phyloP scores from a whole-genome alignment of 2,888 invertebrate species.

The Drosophila algonquin region DNA sequence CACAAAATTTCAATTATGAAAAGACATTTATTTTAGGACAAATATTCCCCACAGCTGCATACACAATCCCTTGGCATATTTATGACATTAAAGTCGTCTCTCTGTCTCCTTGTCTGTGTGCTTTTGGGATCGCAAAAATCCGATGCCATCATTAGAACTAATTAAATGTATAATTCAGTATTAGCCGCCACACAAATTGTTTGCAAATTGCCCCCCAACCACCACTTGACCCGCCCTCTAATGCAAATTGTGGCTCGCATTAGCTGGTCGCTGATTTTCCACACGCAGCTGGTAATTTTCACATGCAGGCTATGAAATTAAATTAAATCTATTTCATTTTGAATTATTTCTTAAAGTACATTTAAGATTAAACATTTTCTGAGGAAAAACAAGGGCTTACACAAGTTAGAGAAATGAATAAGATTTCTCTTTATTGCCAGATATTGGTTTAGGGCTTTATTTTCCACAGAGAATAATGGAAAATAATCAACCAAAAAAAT shows the following conservation, averaged over 20 bases:
- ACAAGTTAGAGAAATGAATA: too few species aligned
- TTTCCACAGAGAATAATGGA: too few species aligned
- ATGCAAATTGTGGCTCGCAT: conserved; percentile 37
- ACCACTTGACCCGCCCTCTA: conserved; percentile 4
- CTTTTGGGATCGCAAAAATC: conserved; percentile 15
- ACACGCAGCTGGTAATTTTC: conserved; percentile 29
- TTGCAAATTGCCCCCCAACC: conserved; percentile 59
- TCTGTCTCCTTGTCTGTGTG: neutral
- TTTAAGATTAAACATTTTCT: too few species aligned
- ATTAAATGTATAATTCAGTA: conserved; percentile 42
- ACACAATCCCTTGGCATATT: conserved; percentile 4
- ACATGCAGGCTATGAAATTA: conserved; percentile 3
- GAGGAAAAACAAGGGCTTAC: too few species aligned
- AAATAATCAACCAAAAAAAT: too few species aligned
- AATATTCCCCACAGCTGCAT: conserved; percentile 35
- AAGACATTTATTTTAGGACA: conserved; percentile 34
- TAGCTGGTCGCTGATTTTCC: conserved; percentile 35
- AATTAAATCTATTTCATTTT: neutral
- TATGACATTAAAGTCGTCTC: conserved; percentile 2
- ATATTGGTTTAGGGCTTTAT: too few species aligned
- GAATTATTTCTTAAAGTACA: neutral
- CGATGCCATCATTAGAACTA: conserved; percentile 21
- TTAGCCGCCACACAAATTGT: conserved; percentile 60
- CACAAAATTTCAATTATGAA: conserved; percentile 68
- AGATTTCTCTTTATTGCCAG: too few species aligned